Conservation (phyloP, 2,888 invertebrate genomes). For the Pandemis heparana region DNA sequence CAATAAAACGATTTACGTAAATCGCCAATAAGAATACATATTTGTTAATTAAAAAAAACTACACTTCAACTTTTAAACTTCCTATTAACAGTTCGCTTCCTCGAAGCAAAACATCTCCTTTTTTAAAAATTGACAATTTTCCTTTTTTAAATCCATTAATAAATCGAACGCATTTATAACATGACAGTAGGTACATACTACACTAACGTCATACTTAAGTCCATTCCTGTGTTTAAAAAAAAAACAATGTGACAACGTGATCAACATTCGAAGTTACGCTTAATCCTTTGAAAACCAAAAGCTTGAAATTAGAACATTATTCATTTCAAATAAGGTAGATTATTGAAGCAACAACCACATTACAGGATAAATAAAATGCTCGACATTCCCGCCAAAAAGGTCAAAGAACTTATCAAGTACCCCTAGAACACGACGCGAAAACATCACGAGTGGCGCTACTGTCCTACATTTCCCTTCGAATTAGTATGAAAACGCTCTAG, state of each 20-base stretch:
- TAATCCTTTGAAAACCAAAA: background rate
- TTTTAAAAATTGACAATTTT: background rate
- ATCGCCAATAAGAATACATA: too few relatives aligned
- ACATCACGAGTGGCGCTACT: slow-evolving; percentile 10
- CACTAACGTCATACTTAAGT: background rate
- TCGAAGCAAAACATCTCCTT: background rate
- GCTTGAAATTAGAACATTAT: background rate
- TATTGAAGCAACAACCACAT: background rate
- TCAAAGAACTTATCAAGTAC: slow-evolving; percentile 47
- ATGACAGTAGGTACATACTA: background rate
- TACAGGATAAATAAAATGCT: slow-evolving; percentile 46
- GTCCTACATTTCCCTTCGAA: background rate
- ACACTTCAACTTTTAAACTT: too few relatives aligned
- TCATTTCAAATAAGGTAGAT: background rate
- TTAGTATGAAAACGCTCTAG: background rate
- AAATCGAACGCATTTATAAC: background rate
- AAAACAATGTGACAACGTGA: background rate
- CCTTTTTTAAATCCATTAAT: background rate
- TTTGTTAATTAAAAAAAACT: too few relatives aligned
- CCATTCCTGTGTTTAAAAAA: background rate
- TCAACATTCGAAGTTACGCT: background rate
- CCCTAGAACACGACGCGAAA: slow-evolving; percentile 3
- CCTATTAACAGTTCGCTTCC: background rate
- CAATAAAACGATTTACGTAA: too few relatives aligned
- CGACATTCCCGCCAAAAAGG: slow-evolving; percentile 45